phyloP scores from a whole-genome alignment of 2,888 invertebrate genomes.

The Thymelicus acteon region DNA sequence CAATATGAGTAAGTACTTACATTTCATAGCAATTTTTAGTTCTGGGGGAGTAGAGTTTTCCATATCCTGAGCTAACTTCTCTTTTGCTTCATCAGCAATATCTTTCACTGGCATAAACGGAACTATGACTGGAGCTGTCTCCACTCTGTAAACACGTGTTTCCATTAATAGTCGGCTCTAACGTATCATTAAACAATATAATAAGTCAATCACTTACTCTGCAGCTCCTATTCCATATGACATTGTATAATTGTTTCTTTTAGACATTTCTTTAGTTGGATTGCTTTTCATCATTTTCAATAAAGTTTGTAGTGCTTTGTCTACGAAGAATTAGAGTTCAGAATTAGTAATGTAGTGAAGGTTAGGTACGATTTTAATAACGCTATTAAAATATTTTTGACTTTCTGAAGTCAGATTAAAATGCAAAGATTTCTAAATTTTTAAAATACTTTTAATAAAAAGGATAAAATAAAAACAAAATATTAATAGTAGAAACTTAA shows the following conservation, averaged over 20 bases:
- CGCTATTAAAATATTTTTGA: too few relatives aligned
- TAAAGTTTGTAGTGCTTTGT: constrained; percentile 53
- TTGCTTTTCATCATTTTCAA: constrained; percentile 61
- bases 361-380: too few relatives aligned
- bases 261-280: constrained; percentile 51
- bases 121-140: constrained; percentile 56
- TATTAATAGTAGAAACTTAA: too few relatives aligned
- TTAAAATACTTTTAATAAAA: too few relatives aligned
- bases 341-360: too few relatives aligned
- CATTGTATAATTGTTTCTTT: constrained; percentile 57
- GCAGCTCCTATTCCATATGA: constrained; percentile 56
- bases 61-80: constrained; percentile 55
- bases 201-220: constrained; percentile 55
- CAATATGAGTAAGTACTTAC: constrained; percentile 45
- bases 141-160: constrained; percentile 39
- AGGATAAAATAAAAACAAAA: too few relatives aligned
- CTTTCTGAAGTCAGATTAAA: too few relatives aligned
- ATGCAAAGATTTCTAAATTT: too few relatives aligned
- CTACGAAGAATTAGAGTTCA: constrained; percentile 43
- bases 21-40: constrained; percentile 59
- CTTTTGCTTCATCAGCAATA: constrained; percentile 62
- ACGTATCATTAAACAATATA: too few relatives aligned
- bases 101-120: constrained; percentile 67
- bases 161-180: too few relatives aligned
- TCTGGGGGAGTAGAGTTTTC: constrained; percentile 52